Evolutionary conservation across 2,888 invertebrate genomes (phyloP).

Genomic region (Drosophila barbarae): DNA sequence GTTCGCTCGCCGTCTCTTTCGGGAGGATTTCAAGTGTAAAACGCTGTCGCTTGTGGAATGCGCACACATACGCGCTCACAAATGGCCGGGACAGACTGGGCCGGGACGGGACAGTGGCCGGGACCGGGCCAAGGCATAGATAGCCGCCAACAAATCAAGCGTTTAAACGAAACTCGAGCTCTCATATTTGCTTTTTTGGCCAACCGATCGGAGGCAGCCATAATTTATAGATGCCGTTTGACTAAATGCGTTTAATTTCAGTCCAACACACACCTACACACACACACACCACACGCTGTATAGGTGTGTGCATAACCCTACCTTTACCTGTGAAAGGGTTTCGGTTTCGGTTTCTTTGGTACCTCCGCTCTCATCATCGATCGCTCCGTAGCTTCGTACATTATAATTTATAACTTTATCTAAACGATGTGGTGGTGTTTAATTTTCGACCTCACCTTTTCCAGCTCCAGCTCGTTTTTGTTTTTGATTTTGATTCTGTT

Average conservation of each 20-base stretch:
- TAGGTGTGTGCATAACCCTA: slow-evolving; percentile 10
- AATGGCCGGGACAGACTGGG: not conserved
- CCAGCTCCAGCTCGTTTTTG: slow-evolving; percentile 54
- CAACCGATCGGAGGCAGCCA: slow-evolving; percentile 43
- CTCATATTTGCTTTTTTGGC: slow-evolving; percentile 26
- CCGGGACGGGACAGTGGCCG: slow-evolving; percentile 12
- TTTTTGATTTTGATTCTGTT: slow-evolving; percentile 29
- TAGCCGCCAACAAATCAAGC: slow-evolving; percentile 62
- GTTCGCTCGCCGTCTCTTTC: slow-evolving; percentile 19
- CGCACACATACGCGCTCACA: slow-evolving; percentile 45
- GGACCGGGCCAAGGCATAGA: slow-evolving; percentile 38
- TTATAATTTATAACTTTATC: slow-evolving; percentile 78
- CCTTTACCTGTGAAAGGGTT: slow-evolving; percentile 57
- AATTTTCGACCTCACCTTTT: slow-evolving; percentile 76
- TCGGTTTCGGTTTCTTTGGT: slow-evolving; percentile 33
- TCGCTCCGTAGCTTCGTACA: slow-evolving; percentile 59
- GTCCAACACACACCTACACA: slow-evolving; percentile 37
- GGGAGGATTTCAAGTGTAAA: slow-evolving; percentile 67
- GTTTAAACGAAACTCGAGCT: slow-evolving; percentile 74
- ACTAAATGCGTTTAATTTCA: slow-evolving; percentile 74
- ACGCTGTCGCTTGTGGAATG: slow-evolving; percentile 71
- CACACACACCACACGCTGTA: slow-evolving; percentile 16
- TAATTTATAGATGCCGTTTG: slow-evolving; percentile 75
- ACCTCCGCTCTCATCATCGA: slow-evolving; percentile 48
- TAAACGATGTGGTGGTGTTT: slow-evolving; percentile 78